A percentile compares a stretch with the other conserved stretches of the same genome.
phyloP scores from a whole-genome alignment of 2,113 vertebrate species.

The Centropus bengalensis region DNA sequence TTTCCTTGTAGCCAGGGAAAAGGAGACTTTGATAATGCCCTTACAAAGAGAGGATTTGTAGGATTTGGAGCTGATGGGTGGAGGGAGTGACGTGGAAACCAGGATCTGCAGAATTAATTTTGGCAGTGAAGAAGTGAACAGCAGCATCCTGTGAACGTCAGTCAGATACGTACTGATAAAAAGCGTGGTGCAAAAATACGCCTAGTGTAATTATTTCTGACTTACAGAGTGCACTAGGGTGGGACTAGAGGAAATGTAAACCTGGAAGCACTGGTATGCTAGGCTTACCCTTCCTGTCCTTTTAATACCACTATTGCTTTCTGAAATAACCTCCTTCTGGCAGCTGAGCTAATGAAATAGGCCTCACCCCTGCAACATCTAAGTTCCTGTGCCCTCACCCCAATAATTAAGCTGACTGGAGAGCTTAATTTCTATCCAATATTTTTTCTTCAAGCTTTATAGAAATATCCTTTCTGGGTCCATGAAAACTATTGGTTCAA shows the following conservation, averaged over 20 bases:
- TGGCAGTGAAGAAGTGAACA: background rate
- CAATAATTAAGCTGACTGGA: background rate
- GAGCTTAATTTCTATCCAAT: background rate
- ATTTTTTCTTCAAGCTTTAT: background rate
- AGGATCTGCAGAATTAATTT: constrained; percentile 5
- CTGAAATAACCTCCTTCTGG: background rate
- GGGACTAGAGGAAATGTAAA: background rate
- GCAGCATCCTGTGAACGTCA: background rate
- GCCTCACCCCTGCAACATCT: background rate
- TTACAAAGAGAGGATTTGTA: background rate
- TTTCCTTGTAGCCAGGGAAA: background rate
- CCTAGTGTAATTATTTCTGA: background rate
- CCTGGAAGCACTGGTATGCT: background rate
- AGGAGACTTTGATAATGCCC: background rate
- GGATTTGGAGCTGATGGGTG: background rate
- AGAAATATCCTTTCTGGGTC: background rate
- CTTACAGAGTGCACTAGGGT: background rate
- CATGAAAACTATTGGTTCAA: background rate
- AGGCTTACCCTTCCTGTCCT: background rate
- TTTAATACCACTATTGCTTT: background rate
- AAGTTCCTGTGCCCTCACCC: background rate
- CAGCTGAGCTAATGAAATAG: background rate
- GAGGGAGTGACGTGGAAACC: background rate
- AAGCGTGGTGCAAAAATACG: background rate
- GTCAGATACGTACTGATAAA: background rate